Evolutionary conservation across 2,797 vertebrate genomes (phyloP).

Genomic region (Euphonia xanthogaster): DNA sequence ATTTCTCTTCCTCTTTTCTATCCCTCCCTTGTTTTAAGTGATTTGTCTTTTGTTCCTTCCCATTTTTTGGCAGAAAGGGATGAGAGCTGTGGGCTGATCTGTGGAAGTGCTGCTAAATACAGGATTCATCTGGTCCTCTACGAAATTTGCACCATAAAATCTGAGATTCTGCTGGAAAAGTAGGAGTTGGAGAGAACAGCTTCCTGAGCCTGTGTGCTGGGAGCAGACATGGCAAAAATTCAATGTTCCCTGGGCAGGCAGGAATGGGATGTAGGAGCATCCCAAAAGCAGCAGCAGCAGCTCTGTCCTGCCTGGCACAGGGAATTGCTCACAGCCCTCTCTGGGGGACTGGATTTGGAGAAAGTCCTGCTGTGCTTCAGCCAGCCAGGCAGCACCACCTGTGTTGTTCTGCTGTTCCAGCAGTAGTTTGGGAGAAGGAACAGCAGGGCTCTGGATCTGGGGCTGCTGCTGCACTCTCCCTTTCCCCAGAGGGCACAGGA

Average conservation of each 20-base stretch:
- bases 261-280: not conserved
- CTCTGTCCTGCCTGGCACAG: not conserved
- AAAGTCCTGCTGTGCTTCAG: not conserved
- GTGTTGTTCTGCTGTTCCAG: not conserved
- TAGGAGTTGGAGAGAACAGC: not conserved
- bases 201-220: not conserved
- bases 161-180: not conserved
- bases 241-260: not conserved
- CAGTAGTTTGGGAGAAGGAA: not conserved
- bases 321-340: not conserved
- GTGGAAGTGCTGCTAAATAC: conserved; percentile 27
- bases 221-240: not conserved
- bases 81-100: conserved; percentile 4
- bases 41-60: not conserved
- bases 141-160: not conserved
- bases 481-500: not conserved
- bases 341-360: no score
- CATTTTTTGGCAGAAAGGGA: not conserved
- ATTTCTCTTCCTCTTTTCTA: not conserved
- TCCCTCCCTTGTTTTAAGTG: not conserved
- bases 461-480: not conserved
- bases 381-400: not conserved
- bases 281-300: not conserved
- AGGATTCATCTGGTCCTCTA: conserved; percentile 21
- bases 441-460: not conserved